These are phyloP conservation scores for Muntiacus muntjak DNA, from an alignment of 2,113 vertebrate species.

Conservation along the genomic window DNA sequence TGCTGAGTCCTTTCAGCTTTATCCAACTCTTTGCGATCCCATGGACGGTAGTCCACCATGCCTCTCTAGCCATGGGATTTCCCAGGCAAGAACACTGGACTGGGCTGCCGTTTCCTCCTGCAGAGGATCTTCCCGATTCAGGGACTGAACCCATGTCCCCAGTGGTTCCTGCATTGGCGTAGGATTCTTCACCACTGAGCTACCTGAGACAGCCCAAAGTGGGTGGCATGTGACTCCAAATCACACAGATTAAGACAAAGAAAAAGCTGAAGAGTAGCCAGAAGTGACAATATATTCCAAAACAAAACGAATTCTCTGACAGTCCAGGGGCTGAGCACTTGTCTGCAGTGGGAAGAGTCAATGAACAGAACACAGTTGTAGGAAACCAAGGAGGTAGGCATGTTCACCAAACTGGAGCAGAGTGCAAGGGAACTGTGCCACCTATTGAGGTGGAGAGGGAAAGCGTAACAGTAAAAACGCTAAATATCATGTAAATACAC, in stretches of 20 bases:
- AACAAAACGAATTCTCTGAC: not conserved
- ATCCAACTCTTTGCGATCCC: not conserved
- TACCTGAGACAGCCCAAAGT: not conserved
- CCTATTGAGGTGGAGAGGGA: not conserved
- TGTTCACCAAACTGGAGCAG: fast-evolving
- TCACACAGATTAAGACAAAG: not conserved
- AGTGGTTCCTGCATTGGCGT: not conserved
- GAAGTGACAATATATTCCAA: not conserved
- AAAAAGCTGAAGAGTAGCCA: not conserved
- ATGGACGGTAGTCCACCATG: fast-evolving
- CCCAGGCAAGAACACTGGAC: not conserved
- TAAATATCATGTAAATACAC: not conserved
- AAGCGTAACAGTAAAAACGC: not conserved
- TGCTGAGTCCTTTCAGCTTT: not conserved
- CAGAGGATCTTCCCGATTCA: not conserved
- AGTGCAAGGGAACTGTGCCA: fast-evolving
- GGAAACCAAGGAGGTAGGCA: not conserved
- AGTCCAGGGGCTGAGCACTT: not conserved
- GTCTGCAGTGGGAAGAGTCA: not conserved
- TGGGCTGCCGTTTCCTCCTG: not conserved
- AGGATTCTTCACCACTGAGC: not conserved
- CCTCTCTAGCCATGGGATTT: not conserved
- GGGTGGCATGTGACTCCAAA: not conserved
- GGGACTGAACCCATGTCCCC: not conserved
- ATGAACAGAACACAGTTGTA: not conserved